phyloP scores from a whole-genome alignment of 2,113 vertebrate genomes.

The Cepphus grylle region DNA sequence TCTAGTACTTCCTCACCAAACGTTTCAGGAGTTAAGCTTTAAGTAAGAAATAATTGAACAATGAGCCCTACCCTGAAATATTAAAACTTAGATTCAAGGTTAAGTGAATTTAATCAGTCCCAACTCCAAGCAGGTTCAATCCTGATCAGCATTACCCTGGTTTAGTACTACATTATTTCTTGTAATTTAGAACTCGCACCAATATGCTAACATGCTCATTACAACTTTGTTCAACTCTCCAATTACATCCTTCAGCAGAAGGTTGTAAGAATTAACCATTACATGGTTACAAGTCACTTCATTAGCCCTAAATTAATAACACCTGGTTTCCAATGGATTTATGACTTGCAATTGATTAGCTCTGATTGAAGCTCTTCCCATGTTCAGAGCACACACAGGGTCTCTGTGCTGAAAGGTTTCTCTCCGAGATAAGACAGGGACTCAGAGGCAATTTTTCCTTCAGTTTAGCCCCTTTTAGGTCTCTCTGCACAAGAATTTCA shows the following conservation, averaged over 20 bases:
- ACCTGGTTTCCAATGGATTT: slow-evolving; percentile 37
- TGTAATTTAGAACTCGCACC: not conserved
- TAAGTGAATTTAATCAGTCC: not conserved
- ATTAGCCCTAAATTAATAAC: slow-evolving; percentile 24
- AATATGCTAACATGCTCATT: not conserved
- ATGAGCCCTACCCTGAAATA: not conserved
- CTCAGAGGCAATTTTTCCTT: not conserved
- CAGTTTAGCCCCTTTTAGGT: not conserved
- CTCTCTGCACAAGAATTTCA: not conserved
- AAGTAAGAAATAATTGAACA: not conserved
- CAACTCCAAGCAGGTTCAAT: not conserved
- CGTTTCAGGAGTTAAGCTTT: not conserved
- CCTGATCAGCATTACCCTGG: not conserved
- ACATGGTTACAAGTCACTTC: slow-evolving; percentile 39
- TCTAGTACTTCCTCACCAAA: not conserved
- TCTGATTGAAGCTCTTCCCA: not conserved
- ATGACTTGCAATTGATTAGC: not conserved
- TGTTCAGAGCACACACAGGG: not conserved
- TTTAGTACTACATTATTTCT: not conserved
- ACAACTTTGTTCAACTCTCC: slow-evolving; percentile 37
- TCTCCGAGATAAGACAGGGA: not conserved
- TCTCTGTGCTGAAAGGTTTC: not conserved
- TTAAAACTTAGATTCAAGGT: not conserved
- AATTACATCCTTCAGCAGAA: not conserved
- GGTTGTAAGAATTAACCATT: slow-evolving; percentile 33